phyloP scores from a whole-genome alignment of 2,797 vertebrate species.

The Pygocentrus nattereri region DNA sequence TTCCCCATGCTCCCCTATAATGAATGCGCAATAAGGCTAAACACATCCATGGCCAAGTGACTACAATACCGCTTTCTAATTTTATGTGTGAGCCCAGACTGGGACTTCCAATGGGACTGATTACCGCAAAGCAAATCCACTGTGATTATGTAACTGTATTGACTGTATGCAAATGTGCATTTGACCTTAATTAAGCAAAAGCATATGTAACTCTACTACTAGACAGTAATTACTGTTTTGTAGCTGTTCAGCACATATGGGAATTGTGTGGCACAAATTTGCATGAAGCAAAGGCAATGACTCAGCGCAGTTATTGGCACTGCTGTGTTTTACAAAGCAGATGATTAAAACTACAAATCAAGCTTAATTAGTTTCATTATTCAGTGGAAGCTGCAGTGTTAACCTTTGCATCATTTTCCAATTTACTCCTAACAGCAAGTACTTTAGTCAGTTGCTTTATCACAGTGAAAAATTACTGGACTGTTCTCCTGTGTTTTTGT shows the following conservation, averaged over 20 bases:
- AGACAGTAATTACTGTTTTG: neutral
- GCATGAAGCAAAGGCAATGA: neutral
- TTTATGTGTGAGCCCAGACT: neutral
- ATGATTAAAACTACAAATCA: neutral
- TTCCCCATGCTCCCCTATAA: no score
- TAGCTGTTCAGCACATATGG: neutral
- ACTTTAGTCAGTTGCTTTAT: no score
- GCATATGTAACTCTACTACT: neutral
- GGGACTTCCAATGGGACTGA: neutral
- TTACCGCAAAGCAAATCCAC: neutral
- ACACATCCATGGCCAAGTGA: neutral
- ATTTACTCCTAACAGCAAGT: no score
- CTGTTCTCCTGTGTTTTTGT: no score
- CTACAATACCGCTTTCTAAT: neutral
- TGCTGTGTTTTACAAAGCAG: neutral
- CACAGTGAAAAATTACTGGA: no score
- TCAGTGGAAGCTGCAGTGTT: neutral
- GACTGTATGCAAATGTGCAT: neutral
- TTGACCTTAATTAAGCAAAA: conserved; percentile 17
- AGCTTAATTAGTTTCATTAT: neutral
- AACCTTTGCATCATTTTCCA: no score
- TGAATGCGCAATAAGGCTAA: neutral
- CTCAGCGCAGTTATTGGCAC: neutral
- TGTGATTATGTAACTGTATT: conserved; percentile 25
- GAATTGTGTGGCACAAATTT: neutral